Conservation (phyloP, 2,888 invertebrate genomes). For the Euspilapteryx auroguttella region DNA sequence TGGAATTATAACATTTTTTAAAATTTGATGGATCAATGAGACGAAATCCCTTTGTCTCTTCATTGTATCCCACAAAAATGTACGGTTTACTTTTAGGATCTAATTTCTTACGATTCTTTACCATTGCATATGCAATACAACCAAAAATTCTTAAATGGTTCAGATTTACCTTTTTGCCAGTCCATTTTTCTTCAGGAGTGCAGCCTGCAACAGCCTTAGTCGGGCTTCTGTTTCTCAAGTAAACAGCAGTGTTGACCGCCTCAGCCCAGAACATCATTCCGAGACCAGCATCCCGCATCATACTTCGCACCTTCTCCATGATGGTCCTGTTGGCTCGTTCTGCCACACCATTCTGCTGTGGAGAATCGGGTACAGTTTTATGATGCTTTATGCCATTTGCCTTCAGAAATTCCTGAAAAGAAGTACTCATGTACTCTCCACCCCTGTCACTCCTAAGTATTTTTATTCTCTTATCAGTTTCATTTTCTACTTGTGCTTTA, state of each 20-base stretch:
- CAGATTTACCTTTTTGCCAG: constrained; percentile 2
- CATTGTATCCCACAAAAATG: constrained; percentile 5
- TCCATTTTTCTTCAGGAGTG: constrained; percentile 4
- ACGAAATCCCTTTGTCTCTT: constrained; percentile 1
- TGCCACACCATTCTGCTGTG: constrained; percentile 2
- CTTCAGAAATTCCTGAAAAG: neutral
- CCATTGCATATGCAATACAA: constrained; percentile 1
- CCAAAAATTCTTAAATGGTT: constrained; percentile 5
- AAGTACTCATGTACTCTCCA: constrained; percentile 6
- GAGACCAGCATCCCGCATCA: neutral
- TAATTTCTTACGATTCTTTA: constrained; percentile 2
- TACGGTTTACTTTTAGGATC: constrained; percentile 1
- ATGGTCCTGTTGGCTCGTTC: constrained; percentile 1
- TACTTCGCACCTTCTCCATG: neutral
- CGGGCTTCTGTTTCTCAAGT: neutral
- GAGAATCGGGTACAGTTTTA: neutral
- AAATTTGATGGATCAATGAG: neutral
- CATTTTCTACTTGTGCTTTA: constrained; percentile 8
- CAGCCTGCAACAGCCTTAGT: neutral
- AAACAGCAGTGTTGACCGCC: constrained; percentile 1
- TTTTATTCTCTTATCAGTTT: constrained; percentile 6
- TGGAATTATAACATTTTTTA: neutral
- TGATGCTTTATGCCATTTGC: neutral
- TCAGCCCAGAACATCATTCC: neutral
- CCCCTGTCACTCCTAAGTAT: constrained; percentile 9